Base-by-base conservation (phyloP, 2,888 invertebrate genomes). In the Camptogramma bilineatum region DNA sequence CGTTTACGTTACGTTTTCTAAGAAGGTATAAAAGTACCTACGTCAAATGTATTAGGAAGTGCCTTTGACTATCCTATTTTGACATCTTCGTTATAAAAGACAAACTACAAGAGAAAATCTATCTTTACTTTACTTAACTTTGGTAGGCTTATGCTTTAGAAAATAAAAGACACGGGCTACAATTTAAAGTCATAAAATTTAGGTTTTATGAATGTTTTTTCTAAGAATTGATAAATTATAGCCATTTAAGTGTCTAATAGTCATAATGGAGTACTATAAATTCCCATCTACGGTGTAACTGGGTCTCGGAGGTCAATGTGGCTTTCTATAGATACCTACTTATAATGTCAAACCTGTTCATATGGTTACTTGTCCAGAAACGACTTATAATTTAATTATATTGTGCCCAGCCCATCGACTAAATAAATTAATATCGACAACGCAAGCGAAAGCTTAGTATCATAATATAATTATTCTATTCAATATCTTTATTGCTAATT, bases 281-380 rank as follows among this genome's bases (percentile, higher is more conserved):
- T 34, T 46, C 17, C 21, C 13, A 46, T 13, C 16, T 47, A 46
- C n/a, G 24, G 17, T 28, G 1, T 16, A 55, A 47, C 46, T 62
- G 39, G 62, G 62, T 17, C 39, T 56, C 4, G 16, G 24, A 56
- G 62, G 62, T 62, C 62, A 62, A 52, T 39, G 56, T 62, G 16
- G 28, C 65, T 65, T 65, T 65, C 65, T 65, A 61, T 24, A 60
- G 28, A 44, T 47, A 56, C 39, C 21, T 39, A 50, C 2, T 4
- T 46, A 54, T 5, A 52, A 28, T 51, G 48, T 64, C 46, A 53
- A 57, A 61, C 65, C 62, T 16, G 53, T 53, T 54, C 16, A 18
- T 34, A 60, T 47, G 53, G 28, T 61, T 31, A 52, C 48, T 64
- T 54, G 48, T 13, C 19, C 19, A 51, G 16, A 48, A 44, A 51